Base-by-base conservation (phyloP, 2,797 vertebrate genomes). In the Phrynocephalus guinanensis region DNA sequence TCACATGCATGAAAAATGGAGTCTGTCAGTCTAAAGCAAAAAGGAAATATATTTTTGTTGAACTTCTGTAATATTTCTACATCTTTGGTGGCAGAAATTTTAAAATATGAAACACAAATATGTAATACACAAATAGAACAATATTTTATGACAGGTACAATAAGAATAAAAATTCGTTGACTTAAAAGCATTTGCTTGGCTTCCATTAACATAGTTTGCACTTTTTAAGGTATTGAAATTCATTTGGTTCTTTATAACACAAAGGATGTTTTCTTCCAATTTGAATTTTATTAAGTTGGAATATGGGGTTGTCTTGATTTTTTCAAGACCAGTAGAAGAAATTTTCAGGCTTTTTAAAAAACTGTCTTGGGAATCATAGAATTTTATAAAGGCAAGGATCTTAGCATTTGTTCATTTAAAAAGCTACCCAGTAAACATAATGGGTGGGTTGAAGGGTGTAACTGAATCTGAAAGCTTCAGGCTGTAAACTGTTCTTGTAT, bases 181-280 rank as follows among this genome's bases (percentile, higher is more conserved):
- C 26, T 15, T n/a, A 26, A 89, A 73, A 7, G 6, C 50, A 13
- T 56, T 56, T 56, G 52, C 52, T 56, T 63, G 87, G 13, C 87
- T 28, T 90, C 88, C 91, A 87, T 87, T 89, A 91, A 91, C 91
- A 88, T 85, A 67, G 44, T 76, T 91, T 90, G 76, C 81, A 92
- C 30, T 70, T 76, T 90, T 86, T 88, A 83, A 88, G 91, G 90
- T 87, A 38, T 70, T 87, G 89, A 81, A 91, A 84, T 86, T 86
- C 86, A 88, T 91, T 38, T 38, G 5, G 20, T 28, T 33, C 30
- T 52, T 28, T 56, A 33, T 38, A 60, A 60, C 38, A 79, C 20
- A 77, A 85, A 67, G 3, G 16, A 73, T 75, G 11, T 26, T 86
- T 86, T 48, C 48, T 63, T 18, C 80, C 44, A 71, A 70, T 5